Conservation (phyloP, 2,113 vertebrate species). For the Lophura nycthemera region DNA sequence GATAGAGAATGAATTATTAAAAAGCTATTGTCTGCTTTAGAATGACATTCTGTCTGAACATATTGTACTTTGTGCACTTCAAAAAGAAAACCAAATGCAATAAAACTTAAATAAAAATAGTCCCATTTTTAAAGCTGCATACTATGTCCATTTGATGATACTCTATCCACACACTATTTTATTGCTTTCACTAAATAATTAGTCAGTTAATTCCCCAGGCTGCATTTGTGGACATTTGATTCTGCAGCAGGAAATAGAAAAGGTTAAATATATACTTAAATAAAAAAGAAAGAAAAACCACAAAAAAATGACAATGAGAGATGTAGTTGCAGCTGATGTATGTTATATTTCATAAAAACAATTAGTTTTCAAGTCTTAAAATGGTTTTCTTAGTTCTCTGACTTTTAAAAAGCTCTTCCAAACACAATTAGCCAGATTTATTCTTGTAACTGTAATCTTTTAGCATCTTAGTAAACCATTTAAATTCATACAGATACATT, state of each 20-base stretch:
- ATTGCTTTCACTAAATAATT: neutral
- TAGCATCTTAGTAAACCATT: neutral
- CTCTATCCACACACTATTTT: neutral
- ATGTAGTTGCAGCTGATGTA: neutral
- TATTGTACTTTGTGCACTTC: constrained; percentile 33
- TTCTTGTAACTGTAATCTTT: neutral
- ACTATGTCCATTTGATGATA: neutral
- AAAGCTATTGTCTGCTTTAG: constrained; percentile 53
- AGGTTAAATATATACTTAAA: neutral
- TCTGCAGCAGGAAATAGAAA: neutral
- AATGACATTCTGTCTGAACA: constrained; percentile 65
- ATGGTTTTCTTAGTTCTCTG: neutral
- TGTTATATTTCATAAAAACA: neutral
- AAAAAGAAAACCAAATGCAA: constrained; percentile 12
- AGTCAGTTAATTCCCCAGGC: neutral
- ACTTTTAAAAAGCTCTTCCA: neutral
- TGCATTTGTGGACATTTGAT: neutral
- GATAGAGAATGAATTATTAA: constrained; percentile 62
- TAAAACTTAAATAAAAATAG: constrained; percentile 34
- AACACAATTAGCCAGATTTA: constrained; percentile 12
- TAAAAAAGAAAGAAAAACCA: neutral
- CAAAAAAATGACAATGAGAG: neutral
- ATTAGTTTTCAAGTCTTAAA: neutral
- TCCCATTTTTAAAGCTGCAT: neutral
- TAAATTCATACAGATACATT: neutral